A percentile compares a stretch with the other conserved stretches of the same genome.
phyloP scores from a whole-genome alignment of 92 coral and sea anemone genomes.

The Epizoanthus scotinus region DNA sequence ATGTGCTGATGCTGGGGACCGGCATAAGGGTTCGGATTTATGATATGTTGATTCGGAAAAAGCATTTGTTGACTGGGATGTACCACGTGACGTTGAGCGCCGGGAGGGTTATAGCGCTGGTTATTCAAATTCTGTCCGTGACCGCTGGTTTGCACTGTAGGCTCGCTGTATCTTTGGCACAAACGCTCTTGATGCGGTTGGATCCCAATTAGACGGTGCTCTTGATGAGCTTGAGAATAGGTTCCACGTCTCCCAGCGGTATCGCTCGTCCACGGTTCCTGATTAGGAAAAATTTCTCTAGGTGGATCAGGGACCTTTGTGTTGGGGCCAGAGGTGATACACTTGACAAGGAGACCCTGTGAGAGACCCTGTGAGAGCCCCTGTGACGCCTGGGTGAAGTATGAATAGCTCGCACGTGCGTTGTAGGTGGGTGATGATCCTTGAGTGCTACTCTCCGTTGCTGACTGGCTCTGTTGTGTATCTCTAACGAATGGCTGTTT shows the following conservation, averaged over 20 bases:
- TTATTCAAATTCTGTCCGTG: not conserved
- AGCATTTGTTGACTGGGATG: conserved; percentile 23
- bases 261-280: conserved; percentile 1
- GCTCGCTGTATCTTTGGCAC: conserved; percentile 8
- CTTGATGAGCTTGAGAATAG: not conserved
- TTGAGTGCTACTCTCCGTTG: conserved; percentile 16
- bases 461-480: not conserved
- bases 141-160: conserved; percentile 30
- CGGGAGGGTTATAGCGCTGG: not conserved
- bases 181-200: conserved; percentile 26
- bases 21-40: conserved; percentile 10
- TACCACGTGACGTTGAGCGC: not conserved
- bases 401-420: conserved; percentile 2
- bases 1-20: conserved; percentile 21
- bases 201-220: conserved; percentile 33
- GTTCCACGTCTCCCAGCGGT: not conserved
- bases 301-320: conserved; percentile 9
- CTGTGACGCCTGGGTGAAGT: conserved; percentile 7
- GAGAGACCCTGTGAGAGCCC: conserved; percentile 23
- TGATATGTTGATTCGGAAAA: conserved; percentile 20
- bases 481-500: conserved; percentile 16
- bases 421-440: conserved; percentile 6
- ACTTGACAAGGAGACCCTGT: conserved; percentile 15
- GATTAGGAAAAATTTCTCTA: not conserved
- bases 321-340: conserved; percentile 16